phyloP scores from a whole-genome alignment of 2,888 invertebrate genomes.

The Meiosimyza decipiens region DNA sequence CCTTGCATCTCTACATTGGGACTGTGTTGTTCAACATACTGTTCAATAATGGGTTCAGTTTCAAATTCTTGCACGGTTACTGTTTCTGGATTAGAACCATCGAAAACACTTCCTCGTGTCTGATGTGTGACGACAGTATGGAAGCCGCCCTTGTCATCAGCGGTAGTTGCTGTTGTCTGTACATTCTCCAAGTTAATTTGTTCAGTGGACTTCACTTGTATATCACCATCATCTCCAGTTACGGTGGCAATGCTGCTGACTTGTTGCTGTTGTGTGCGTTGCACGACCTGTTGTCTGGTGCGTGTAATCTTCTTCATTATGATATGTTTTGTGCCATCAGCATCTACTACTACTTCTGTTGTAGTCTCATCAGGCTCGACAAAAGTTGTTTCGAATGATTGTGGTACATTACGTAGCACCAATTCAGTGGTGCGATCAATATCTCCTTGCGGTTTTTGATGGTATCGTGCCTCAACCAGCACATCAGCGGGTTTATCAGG shows the following conservation, averaged over 20 bases:
- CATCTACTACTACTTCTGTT: constrained; percentile 81
- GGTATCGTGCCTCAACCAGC: constrained; percentile 79
- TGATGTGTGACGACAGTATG: constrained; percentile 62
- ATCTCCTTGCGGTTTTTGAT: constrained; percentile 68
- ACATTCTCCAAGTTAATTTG: constrained; percentile 75
- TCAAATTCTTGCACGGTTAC: constrained; percentile 58
- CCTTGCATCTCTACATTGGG: constrained; percentile 59
- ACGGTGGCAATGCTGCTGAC: constrained; percentile 70
- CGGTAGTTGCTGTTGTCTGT: constrained; percentile 50
- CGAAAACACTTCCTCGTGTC: constrained; percentile 53
- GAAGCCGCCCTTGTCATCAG: constrained; percentile 72
- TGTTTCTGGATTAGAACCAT: constrained; percentile 56
- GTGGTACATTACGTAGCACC: constrained; percentile 78
- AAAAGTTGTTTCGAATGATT: constrained; percentile 83
- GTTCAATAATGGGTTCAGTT: constrained; percentile 63
- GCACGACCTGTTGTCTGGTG: constrained; percentile 76
- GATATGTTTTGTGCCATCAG: constrained; percentile 84
- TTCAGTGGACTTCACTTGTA: constrained; percentile 70
- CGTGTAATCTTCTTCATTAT: constrained; percentile 80
- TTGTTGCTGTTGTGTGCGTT: constrained; percentile 71
- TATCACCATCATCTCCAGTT: constrained; percentile 71
- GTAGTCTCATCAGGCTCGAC: constrained; percentile 86
- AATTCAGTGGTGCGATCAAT: constrained; percentile 74
- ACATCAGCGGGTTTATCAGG: constrained; percentile 72
- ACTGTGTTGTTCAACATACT: constrained; percentile 53